These are phyloP conservation scores for Malurus cyaneus DNA, from an alignment of 2,113 vertebrate genomes.

Conservation along the genomic window DNA sequence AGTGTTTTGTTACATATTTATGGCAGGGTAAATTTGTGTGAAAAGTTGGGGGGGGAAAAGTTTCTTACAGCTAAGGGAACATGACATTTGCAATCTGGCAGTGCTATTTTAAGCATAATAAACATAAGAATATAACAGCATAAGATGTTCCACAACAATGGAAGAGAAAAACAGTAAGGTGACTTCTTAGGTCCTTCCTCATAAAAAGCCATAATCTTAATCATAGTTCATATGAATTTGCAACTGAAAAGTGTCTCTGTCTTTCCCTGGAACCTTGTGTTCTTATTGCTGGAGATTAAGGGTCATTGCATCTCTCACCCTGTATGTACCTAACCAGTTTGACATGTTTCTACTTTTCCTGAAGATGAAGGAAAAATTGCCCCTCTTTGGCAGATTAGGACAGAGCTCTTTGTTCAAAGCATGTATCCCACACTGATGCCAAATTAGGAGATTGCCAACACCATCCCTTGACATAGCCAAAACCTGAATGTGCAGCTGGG, in stretches of 20 bases:
- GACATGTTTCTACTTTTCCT: background rate
- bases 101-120: conserved; percentile 40
- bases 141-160: conserved; percentile 6
- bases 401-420: background rate
- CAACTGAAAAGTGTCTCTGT: background rate
- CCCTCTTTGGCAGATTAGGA: background rate
- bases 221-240: background rate
- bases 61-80: background rate
- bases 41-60: background rate
- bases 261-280: background rate
- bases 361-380: background rate
- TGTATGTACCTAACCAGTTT: background rate
- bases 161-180: background rate
- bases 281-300: background rate
- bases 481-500: background rate
- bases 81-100: conserved; percentile 43
- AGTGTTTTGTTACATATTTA: conserved; percentile 52
- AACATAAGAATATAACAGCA: background rate
- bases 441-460: background rate
- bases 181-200: background rate
- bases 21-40: conserved; percentile 30
- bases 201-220: background rate
- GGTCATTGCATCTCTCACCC: background rate
- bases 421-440: background rate
- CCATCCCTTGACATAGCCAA: background rate